Evolutionary conservation across 1,140 invertebrate species (phyloP).

Genomic region (Drosophila rufa): DNA sequence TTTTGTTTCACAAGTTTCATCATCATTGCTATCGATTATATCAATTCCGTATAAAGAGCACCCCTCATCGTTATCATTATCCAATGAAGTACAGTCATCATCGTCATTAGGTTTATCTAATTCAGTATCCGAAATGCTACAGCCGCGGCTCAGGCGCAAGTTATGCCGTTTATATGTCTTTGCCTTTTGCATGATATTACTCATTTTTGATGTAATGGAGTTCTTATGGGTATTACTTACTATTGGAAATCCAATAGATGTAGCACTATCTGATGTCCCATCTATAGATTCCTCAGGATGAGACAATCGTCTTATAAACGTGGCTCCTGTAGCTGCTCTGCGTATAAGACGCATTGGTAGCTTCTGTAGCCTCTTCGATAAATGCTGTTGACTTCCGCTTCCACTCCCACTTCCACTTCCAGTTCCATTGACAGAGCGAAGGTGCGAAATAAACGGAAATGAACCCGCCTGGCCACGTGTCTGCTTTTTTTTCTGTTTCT

Average conservation of each 20-base stretch:
- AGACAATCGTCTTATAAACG: constrained; percentile 28
- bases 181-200: constrained; percentile 76
- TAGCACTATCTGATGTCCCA: constrained; percentile 42
- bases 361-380: constrained; percentile 69
- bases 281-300: constrained; percentile 6
- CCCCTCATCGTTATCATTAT: constrained; percentile 57
- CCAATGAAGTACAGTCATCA: constrained; percentile 60
- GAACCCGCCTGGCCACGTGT: constrained; percentile 64
- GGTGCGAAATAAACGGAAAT: constrained; percentile 53
- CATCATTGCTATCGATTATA: constrained; percentile 3
- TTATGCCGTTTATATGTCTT: constrained; percentile 80
- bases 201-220: constrained; percentile 72
- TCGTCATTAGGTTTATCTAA: constrained; percentile 25
- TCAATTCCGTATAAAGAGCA: constrained; percentile 37
- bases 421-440: constrained; percentile 26
- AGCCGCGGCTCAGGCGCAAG: constrained; percentile 58
- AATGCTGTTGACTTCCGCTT: constrained; percentile 37
- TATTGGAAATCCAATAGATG: constrained; percentile 13
- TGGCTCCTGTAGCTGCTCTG: constrained; percentile 27
- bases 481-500: constrained; percentile 37
- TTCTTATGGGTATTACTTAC: constrained; percentile 45
- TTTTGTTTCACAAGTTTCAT: not conserved
- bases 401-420: constrained; percentile 13
- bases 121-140: constrained; percentile 72
- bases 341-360: constrained; percentile 61